Percentiles rank a stretch among this genome's conserved stretches.
phyloP scores from a whole-genome alignment of 2,797 vertebrate genomes.

The Otolemur crassicaudatus region DNA sequence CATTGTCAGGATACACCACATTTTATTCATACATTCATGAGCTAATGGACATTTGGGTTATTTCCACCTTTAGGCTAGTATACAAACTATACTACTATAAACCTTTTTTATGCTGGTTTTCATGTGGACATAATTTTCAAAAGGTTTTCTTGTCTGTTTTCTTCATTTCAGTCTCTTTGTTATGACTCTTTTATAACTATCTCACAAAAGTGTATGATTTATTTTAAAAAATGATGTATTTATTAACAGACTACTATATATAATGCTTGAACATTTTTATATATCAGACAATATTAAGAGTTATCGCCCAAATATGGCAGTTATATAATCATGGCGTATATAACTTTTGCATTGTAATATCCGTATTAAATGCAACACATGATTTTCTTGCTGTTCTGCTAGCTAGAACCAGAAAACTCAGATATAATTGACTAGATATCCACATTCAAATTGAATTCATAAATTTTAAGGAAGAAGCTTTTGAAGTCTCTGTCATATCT shows the following conservation, averaged over 20 bases:
- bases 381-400: conserved; percentile 11
- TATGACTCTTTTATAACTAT: background rate
- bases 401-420: background rate
- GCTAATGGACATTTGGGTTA: background rate
- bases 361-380: background rate
- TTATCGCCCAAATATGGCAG: no score
- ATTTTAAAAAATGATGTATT: background rate
- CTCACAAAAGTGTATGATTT: background rate
- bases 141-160: background rate
- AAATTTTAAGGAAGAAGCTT: conserved; percentile 59
- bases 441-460: conserved; percentile 54
- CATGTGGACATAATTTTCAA: background rate
- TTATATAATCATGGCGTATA: background rate
- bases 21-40: background rate
- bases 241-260: background rate
- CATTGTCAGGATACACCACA: background rate
- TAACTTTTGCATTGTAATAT: background rate
- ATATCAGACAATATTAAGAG: background rate
- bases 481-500: conserved; percentile 54
- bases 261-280: background rate
- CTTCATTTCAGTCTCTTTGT: background rate
- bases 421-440: conserved; percentile 27
- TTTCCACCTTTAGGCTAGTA: background rate
- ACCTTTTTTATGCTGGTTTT: background rate
- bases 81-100: background rate